Evolutionary conservation across 2,888 invertebrate species (phyloP).

Genomic region (Carcina quercana): DNA sequence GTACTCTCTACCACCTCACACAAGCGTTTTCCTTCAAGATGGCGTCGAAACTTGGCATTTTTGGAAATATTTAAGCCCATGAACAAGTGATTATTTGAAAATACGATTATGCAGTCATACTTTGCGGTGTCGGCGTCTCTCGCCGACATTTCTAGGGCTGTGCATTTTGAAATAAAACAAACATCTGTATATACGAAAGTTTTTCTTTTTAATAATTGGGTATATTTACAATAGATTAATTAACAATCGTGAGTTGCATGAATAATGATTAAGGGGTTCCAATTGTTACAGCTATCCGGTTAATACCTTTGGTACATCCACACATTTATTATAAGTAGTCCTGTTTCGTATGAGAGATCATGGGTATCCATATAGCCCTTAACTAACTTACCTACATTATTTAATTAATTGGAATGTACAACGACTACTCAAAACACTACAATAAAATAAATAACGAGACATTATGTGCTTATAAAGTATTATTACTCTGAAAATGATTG

Average conservation of each 20-base stretch:
- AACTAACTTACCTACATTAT: slow-evolving; percentile 20
- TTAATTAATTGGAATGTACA: slow-evolving; percentile 43
- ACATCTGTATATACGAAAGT: slow-evolving; percentile 60
- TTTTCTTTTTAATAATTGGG: slow-evolving; percentile 70
- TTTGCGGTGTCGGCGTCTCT: too few species aligned
- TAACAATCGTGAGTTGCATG: slow-evolving; percentile 72
- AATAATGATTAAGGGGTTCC: slow-evolving; percentile 51
- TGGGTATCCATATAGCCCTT: slow-evolving; percentile 27
- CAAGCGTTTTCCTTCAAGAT: too few species aligned
- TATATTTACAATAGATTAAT: slow-evolving; percentile 72
- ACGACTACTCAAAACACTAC: slow-evolving; percentile 20
- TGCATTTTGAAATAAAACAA: slow-evolving; percentile 42
- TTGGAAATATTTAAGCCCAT: too few species aligned
- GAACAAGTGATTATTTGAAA: too few species aligned
- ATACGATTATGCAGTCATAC: too few species aligned
- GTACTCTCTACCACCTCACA: too few species aligned
- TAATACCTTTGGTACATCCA: slow-evolving; percentile 42
- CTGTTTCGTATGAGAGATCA: slow-evolving; percentile 39
- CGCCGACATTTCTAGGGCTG: too few species aligned
- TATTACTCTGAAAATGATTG: too few species aligned
- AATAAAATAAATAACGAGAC: not conserved
- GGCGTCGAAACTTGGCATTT: too few species aligned
- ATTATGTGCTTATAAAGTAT: not conserved
- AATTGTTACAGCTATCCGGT: too few species aligned
- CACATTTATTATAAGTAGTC: too few species aligned